Percentiles rank a stretch among this genome's conserved stretches.
These are phyloP conservation scores for Scylla paramamosain DNA, from an alignment of 1,140 invertebrate genomes.

Conservation along the genomic window DNA sequence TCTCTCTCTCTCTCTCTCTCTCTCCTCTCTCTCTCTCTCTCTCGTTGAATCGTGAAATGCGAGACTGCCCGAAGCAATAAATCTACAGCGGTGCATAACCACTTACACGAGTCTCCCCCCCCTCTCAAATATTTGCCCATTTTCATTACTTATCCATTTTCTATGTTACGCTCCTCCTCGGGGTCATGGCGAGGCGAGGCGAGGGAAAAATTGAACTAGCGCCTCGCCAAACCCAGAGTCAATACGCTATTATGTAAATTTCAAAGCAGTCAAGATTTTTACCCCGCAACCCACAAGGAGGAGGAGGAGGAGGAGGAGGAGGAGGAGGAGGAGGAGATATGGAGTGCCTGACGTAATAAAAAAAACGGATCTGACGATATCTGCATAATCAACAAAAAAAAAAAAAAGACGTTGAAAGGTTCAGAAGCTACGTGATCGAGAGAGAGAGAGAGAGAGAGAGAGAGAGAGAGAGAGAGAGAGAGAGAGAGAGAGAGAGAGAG, in stretches of 20 bases:
- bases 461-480: constrained; percentile 17
- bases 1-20: background rate
- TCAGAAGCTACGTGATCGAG: background rate
- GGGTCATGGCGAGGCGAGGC: background rate
- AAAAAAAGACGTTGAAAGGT: background rate
- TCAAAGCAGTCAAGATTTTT: constrained; percentile 14
- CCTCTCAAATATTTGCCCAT: background rate
- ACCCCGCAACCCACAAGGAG: background rate
- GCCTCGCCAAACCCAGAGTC: background rate
- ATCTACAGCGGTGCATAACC: background rate
- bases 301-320: background rate
- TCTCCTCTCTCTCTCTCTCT: background rate
- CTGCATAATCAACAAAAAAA: constrained; percentile 17
- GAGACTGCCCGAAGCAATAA: background rate
- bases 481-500: background rate
- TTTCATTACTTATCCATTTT: constrained; percentile 24
- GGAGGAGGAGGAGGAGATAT: background rate
- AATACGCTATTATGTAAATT: constrained; percentile 15
- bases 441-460: constrained; percentile 42
- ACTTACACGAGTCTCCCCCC: background rate
- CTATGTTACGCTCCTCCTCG: background rate
- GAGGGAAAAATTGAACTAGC: background rate
- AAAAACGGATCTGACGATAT: background rate
- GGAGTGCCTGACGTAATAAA: background rate
- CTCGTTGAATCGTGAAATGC: background rate